Evolutionary conservation across 2,888 invertebrate genomes (phyloP), one percentile per base, ranked within the genome.

Genomic region (Periphyllus acericola): DNA sequence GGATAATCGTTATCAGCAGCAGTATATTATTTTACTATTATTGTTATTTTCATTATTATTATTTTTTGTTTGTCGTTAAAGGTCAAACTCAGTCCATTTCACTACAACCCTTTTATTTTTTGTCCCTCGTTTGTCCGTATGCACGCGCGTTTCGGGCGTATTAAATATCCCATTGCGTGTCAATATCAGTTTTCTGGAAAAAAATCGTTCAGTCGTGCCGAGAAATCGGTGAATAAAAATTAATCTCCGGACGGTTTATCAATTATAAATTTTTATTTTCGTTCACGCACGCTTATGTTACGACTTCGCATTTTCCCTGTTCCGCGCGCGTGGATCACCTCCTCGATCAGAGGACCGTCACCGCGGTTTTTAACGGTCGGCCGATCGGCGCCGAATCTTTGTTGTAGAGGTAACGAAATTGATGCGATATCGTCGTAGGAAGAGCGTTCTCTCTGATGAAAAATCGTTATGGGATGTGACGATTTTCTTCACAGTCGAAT

Each of bases 1-100:
- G 34, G 25, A 72, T 72, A 82, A 82, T 52, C 52, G 82, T 83
- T 83, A 83, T 83, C 82, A 83, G 71, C 71, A 60, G 60, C 25
- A 21, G 8, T 60, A 11, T 46, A 46, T 11, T 46, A 60, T 60
- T 60, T 25, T 60, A 25, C 21, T 60, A 60, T 60, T 60, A 60
- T 60, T 60, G 21, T 60, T 25, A 60, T 60, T 60, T 25, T 60
- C 6, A 55, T 55, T 55, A 21, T 55, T 55, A 21, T 21, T 55
- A 55, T 55, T 55, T 4, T 55, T 21, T 55, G 9, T 60, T 25
- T 8, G 25, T 25, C 60, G 25, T 60, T 80, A 80, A 80, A 80
- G 80, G 80, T 80, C 80, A 80, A 80, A 80, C n/a, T 40, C 4
- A n/a, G 80, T 80, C 60, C 36, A 29, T 68, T 80, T 80, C 36